Evolutionary conservation across 2,113 vertebrate species (phyloP), one percentile per base, ranked within the genome.

Genomic region (Mobula birostris): DNA sequence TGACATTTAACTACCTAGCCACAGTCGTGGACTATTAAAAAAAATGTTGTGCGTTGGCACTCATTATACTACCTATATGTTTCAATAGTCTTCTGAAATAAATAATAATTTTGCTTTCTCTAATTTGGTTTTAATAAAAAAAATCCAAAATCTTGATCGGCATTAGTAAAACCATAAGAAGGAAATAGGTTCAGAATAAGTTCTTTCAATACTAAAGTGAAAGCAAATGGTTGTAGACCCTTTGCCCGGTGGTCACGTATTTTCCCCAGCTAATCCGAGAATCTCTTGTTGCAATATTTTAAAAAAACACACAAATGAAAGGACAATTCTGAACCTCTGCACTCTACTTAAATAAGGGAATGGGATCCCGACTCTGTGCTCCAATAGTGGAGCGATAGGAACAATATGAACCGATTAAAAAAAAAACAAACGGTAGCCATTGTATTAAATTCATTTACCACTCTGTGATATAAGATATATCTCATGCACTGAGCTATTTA

Each of bases 11-110:
- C 91, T 74, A 93, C 68, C 70, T 74, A 93, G 40, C 70, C 36
- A 93, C 91, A 74, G 56, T 76, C 7, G 70, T 93, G 91, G 91
- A 93, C 66, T 74, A 27, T 93, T 76, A 56, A 32, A 72, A 40
- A 36, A 70, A 5, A 93, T 56, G 19, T 19, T 72, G 91, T 93
- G 70, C 70, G 27, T 8, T 56, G 40, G 91, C 91, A 76, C 91
- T 74, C 68, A 74, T 93, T 48, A 93, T 93, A 93, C 91, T 93
- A 93, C 91, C 91, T 93, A 93, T 76, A 56, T 74, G 70, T 93
- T 74, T 92, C 72, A 72, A 56, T 93, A 93, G 56, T 93, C 91
- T 93, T 74, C 36, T 70, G 36, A 74, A 93, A 74, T 93, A 40
- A 93, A 56, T 56, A 29, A 48, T 9, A 93, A 93, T 74, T 12